Conservation (phyloP, 2,888 invertebrate species). For the Rapana venosa region DNA sequence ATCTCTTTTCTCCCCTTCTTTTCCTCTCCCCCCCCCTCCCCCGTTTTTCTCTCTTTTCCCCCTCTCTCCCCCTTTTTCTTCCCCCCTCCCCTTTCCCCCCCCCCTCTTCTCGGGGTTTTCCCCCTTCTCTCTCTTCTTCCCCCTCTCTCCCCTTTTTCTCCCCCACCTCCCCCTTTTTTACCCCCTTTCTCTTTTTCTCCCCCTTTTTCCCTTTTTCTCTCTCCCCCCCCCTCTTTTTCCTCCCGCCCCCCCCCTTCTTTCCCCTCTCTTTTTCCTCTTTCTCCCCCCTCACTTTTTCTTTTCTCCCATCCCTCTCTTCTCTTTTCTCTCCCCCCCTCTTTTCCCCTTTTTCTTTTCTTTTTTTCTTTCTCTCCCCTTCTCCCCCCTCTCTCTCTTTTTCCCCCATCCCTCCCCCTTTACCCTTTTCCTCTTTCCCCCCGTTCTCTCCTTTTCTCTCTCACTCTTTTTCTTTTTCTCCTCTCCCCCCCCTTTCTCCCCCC, state of each 20-base stretch:
- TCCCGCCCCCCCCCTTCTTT: neutral
- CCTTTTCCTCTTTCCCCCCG: neutral
- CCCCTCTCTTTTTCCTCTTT: neutral
- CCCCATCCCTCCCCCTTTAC: too few species aligned
- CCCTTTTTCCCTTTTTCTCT: neutral
- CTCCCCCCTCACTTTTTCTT: neutral
- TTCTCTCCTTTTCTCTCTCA: neutral
- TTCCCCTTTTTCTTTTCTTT: neutral
- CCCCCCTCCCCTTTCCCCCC: neutral
- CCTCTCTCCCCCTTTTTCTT: neutral
- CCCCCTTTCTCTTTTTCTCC: too few species aligned
- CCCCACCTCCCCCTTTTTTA: too few species aligned
- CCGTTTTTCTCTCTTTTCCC: neutral
- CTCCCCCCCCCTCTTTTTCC: neutral
- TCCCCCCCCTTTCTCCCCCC: neutral
- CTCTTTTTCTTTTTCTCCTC: too few species aligned
- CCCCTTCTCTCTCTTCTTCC: neutral
- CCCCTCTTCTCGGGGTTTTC: neutral
- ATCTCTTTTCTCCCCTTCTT: neutral
- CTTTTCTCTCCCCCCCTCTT: neutral
- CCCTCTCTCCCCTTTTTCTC: too few species aligned
- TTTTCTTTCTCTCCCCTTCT: too few species aligned
- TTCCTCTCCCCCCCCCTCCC: neutral
- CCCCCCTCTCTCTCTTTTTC: neutral
- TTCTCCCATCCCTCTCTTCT: neutral